Evolutionary conservation across 2,888 invertebrate genomes (phyloP).

Genomic region (Epistrophella euchroma): DNA sequence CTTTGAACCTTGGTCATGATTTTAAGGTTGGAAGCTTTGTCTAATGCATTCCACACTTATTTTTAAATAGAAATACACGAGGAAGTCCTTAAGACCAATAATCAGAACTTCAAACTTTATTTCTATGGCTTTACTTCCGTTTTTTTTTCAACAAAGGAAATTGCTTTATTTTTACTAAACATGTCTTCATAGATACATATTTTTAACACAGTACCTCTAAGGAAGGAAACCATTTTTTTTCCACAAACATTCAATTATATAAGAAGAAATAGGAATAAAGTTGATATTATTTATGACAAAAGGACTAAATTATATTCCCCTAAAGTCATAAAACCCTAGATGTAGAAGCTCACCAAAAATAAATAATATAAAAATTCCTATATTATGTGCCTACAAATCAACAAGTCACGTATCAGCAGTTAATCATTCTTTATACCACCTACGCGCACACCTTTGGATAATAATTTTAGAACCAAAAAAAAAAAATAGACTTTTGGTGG

Average conservation of each 20-base stretch:
- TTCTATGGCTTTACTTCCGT: background rate
- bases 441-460: conserved; percentile 43
- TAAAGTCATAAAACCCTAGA: background rate
- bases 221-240: conserved; percentile 25
- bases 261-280: conserved; percentile 33
- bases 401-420: conserved; percentile 73
- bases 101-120: background rate
- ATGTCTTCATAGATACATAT: conserved; percentile 12
- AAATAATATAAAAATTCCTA: conserved; percentile 9
- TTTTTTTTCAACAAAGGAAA: conserved; percentile 12
- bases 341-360: background rate
- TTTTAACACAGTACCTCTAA: conserved; percentile 3
- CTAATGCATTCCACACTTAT: too few species aligned
- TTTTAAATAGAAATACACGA: too few species aligned
- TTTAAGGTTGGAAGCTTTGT: too few species aligned
- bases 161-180: background rate
- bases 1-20: too few species aligned
- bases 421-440: conserved; percentile 58
- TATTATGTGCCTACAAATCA: conserved; percentile 57
- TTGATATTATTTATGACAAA: conserved; percentile 34
- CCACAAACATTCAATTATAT: conserved; percentile 44
- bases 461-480: conserved; percentile 23
- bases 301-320: conserved; percentile 15
- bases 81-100: background rate
- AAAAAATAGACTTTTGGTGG: background rate